A percentile compares a stretch with the other conserved stretches of the same genome.
phyloP scores from a whole-genome alignment of 2,888 invertebrate genomes.

The Lasioglossum calceatum region DNA sequence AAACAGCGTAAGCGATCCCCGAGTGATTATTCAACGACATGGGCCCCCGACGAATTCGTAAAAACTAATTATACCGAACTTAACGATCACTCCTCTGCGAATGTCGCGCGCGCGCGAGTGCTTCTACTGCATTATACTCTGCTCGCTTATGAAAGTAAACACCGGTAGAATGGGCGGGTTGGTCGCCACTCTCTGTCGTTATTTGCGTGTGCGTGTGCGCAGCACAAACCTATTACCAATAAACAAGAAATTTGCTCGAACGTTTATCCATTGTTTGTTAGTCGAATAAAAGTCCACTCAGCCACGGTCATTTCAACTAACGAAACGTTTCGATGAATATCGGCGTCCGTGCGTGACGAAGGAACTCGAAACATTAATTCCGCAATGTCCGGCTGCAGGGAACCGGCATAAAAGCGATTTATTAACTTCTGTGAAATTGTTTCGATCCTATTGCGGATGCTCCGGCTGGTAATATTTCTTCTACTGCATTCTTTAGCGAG shows the following conservation, averaged over 20 bases:
- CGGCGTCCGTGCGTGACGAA: neutral
- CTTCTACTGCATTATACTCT: neutral
- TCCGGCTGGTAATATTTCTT: neutral
- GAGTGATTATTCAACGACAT: conserved; percentile 17
- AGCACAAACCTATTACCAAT: neutral
- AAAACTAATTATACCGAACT: conserved; percentile 15
- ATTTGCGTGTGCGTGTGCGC: neutral
- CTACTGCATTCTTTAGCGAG: neutral
- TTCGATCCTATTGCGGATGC: neutral
- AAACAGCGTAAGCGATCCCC: neutral
- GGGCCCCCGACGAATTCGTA: neutral
- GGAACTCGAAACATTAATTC: conserved; percentile 5
- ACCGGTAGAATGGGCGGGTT: neutral
- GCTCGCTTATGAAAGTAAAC: conserved; percentile 7
- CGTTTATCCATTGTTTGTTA: conserved; percentile 19
- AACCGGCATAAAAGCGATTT: neutral
- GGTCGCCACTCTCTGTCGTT: neutral
- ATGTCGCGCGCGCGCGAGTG: neutral
- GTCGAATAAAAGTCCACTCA: conserved; percentile 14
- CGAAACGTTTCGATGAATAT: conserved; percentile 11
- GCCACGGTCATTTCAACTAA: neutral
- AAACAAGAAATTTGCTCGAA: conserved; percentile 12
- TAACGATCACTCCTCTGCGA: neutral
- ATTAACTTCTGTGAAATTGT: neutral
- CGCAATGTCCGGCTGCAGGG: neutral